Conservation (phyloP, 2,113 vertebrate species). For the Desmodus rotundus region DNA sequence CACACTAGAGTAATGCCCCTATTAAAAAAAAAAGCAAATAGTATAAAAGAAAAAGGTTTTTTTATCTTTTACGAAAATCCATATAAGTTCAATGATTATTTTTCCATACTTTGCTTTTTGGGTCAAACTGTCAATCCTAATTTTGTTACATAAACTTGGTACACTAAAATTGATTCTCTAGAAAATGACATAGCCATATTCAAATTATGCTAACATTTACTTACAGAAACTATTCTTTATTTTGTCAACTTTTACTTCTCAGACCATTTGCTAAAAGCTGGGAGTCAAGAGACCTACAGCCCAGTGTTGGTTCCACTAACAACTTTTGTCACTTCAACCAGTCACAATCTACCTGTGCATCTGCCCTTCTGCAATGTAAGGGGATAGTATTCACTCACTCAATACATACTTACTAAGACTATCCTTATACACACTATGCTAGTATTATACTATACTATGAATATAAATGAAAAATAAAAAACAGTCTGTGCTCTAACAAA, state of each 20-base stretch:
- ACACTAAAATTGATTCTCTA: conserved; percentile 25
- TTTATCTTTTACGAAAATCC: conserved; percentile 38
- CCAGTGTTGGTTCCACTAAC: background rate
- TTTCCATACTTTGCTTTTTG: background rate
- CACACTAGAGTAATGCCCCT: conserved; percentile 92
- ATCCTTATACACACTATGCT: background rate
- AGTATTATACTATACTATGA: background rate
- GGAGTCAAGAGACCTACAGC: background rate
- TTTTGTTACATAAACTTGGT: conserved; percentile 12
- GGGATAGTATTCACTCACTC: background rate
- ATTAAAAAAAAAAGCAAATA: conserved; percentile 34
- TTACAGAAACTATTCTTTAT: background rate
- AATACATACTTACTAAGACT: background rate
- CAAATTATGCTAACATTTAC: background rate
- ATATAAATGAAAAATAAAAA: background rate
- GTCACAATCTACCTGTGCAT: background rate
- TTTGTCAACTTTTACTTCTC: conserved; percentile 5
- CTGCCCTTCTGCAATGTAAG: background rate
- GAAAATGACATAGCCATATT: background rate
- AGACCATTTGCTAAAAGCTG: background rate
- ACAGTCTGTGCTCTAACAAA: background rate
- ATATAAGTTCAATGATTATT: conserved; percentile 32
- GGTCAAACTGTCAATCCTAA: background rate
- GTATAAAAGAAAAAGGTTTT: background rate
- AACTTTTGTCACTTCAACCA: background rate